These are phyloP conservation scores for Sebastes taczanowskii DNA, from an alignment of 2,797 vertebrate genomes.

Conservation along the genomic window DNA sequence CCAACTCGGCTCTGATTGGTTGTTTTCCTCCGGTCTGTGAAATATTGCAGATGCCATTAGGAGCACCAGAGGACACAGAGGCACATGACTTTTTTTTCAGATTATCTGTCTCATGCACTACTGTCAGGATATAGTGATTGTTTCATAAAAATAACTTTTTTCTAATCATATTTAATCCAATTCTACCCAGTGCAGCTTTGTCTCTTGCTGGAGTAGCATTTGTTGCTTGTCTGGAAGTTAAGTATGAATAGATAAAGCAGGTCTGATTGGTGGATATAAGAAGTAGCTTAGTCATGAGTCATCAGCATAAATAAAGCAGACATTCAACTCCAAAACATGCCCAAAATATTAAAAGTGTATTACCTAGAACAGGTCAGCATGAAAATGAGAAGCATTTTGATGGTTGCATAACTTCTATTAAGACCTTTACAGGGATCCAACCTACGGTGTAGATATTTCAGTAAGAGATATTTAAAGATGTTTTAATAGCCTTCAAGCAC, in stretches of 20 bases:
- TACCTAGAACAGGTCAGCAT: background rate
- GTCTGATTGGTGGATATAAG: background rate
- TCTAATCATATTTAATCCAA: too few species aligned
- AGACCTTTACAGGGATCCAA: background rate
- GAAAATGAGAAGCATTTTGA: background rate
- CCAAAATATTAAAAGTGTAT: background rate
- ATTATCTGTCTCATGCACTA: too few species aligned
- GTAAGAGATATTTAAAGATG: constrained; percentile 20
- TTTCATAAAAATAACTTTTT: too few species aligned
- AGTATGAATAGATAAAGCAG: background rate
- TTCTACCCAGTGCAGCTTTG: too few species aligned
- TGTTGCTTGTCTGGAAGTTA: background rate
- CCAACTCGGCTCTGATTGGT: too few species aligned
- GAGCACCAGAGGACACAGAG: too few species aligned
- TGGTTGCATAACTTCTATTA: background rate
- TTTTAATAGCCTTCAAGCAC: background rate
- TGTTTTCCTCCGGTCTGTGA: too few species aligned
- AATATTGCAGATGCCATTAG: too few species aligned
- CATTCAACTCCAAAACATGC: background rate
- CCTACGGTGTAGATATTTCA: background rate
- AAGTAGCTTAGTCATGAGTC: background rate
- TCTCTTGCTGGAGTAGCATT: background rate
- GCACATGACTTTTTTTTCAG: too few species aligned
- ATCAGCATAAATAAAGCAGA: constrained; percentile 1
- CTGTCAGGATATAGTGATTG: too few species aligned